Percentiles rank a stretch among this genome's conserved stretches.
phyloP scores from a whole-genome alignment of 2,113 vertebrate genomes.

The Panthera leo region DNA sequence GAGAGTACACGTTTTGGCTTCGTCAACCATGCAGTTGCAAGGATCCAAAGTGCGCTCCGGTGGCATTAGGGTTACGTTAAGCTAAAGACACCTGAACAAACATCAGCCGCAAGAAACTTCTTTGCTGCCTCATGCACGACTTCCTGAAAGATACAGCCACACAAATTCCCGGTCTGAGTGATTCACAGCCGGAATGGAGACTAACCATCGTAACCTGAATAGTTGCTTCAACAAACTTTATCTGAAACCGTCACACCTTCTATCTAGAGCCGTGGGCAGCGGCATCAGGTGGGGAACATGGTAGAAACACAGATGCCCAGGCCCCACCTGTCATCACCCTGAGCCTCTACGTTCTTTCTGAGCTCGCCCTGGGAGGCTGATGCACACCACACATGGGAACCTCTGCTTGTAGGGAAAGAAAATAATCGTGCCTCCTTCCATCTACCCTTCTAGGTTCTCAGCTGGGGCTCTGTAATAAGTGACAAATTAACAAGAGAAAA shows the following conservation, averaged over 20 bases:
- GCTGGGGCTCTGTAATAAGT: not conserved
- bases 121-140: not conserved
- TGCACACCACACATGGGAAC: not conserved
- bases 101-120: too few relatives aligned
- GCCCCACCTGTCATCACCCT: not conserved
- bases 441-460: not conserved
- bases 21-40: not conserved
- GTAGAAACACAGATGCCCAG: not conserved
- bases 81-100: not conserved
- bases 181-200: not conserved
- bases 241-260: not conserved
- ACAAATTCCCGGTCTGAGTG: not conserved
- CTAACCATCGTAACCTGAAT: not conserved
- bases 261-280: not conserved
- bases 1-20: not conserved
- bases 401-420: not conserved
- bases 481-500: not conserved
- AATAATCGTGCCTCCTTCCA: not conserved
- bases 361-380: not conserved
- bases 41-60: not conserved
- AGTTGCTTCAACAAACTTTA: not conserved
- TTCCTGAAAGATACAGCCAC: not conserved
- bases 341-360: not conserved
- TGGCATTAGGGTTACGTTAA: not conserved
- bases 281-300: not conserved